Percentiles rank a stretch among this genome's conserved stretches.
Evolutionary conservation across 2,113 vertebrate genomes (phyloP).

Genomic region (Asarcornis scutulata): DNA sequence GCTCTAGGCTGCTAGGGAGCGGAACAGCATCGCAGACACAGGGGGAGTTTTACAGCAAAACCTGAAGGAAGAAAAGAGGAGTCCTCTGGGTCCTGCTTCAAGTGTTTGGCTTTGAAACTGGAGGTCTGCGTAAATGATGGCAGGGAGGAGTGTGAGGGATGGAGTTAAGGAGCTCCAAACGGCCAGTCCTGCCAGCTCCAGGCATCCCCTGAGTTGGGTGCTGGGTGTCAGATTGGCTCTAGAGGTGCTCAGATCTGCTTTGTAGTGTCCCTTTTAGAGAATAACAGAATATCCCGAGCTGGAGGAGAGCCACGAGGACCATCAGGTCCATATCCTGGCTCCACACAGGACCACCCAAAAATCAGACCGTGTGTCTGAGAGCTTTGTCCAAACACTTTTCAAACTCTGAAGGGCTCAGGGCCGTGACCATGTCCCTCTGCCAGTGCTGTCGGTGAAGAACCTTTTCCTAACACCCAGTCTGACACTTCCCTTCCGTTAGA

Average conservation of each 20-base stretch:
- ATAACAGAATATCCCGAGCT: too few species aligned
- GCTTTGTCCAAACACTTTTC: too few species aligned
- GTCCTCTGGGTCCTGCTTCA: not conserved
- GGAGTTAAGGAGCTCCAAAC: fast-evolving
- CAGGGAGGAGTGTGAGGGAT: not conserved
- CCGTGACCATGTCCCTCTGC: too few species aligned
- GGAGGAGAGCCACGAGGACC: too few species aligned
- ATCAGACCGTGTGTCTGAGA: too few species aligned
- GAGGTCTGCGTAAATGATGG: not conserved
- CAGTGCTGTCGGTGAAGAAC: too few species aligned
- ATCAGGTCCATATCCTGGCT: too few species aligned
- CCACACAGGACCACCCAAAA: too few species aligned
- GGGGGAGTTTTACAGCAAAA: not conserved
- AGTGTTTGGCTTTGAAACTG: not conserved
- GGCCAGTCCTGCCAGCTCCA: not conserved
- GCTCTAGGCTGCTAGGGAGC: not conserved
- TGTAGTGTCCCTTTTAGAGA: not conserved
- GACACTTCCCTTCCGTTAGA: not conserved
- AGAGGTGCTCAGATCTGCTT: not conserved
- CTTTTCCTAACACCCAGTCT: too few species aligned
- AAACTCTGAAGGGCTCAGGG: too few species aligned
- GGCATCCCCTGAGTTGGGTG: not conserved
- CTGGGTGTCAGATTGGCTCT: not conserved
- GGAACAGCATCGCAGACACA: not conserved
- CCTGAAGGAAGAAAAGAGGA: not conserved